Percentiles rank a stretch among this genome's conserved stretches.
phyloP scores from a whole-genome alignment of 2,888 invertebrate species.

The Drosophila robusta region DNA sequence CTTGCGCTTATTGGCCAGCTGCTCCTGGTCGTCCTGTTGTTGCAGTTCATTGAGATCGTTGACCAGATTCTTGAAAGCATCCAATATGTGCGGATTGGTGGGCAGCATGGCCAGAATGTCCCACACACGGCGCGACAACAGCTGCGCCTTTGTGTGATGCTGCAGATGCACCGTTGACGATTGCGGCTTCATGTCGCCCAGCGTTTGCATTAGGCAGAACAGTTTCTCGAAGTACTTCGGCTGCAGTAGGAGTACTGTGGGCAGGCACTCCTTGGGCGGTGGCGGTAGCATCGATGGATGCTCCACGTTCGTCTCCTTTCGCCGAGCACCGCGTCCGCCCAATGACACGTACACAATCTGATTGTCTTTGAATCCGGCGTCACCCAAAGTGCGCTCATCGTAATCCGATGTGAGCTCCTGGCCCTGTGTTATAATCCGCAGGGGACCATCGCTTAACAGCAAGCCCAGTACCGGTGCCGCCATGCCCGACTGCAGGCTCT shows the following conservation, averaged over 20 bases:
- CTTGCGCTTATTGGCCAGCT: constrained; percentile 81
- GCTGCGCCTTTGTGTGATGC: constrained; percentile 95
- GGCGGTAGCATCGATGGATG: constrained; percentile 95
- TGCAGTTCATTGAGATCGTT: constrained; percentile 79
- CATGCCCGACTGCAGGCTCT: constrained; percentile 86
- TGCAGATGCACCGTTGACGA: constrained; percentile 86
- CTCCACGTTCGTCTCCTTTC: constrained; percentile 86
- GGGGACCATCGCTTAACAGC: constrained; percentile 92
- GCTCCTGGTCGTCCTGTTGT: constrained; percentile 70
- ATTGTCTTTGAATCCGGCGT: constrained; percentile 97
- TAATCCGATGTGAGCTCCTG: constrained; percentile 96
- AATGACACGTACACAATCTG: constrained; percentile 97
- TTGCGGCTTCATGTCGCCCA: constrained; percentile 93
- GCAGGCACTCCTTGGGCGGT: constrained; percentile 93
- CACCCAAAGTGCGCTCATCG: constrained; percentile 95
- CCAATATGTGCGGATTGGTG: constrained; percentile 93
- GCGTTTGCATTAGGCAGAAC: constrained; percentile 94
- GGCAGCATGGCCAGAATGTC: constrained; percentile 96
- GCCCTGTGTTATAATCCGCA: constrained; percentile 96
- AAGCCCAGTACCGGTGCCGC: constrained; percentile 88
- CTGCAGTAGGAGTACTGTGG: constrained; percentile 93
- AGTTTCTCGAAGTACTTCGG: constrained; percentile 96
- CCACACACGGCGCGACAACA: constrained; percentile 96
- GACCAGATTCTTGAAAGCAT: constrained; percentile 90
- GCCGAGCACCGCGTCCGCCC: constrained; percentile 88